phyloP scores from a whole-genome alignment of 2,888 invertebrate species.

The Pyrochroa serraticornis region DNA sequence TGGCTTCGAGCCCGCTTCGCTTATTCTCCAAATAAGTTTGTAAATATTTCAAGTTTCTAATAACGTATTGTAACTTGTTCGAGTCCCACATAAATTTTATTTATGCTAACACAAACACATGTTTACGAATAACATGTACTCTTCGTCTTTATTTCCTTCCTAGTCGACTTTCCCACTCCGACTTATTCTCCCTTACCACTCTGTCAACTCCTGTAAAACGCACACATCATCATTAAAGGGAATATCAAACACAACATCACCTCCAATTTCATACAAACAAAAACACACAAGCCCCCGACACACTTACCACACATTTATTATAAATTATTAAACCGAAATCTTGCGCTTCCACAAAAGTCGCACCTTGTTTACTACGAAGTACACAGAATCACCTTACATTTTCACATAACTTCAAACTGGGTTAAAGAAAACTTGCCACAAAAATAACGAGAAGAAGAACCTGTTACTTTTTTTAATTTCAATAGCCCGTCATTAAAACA shows the following conservation, averaged over 20 bases:
- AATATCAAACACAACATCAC: slow-evolving; percentile 2
- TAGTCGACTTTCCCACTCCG: slow-evolving; percentile 10
- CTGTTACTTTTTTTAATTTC: background rate
- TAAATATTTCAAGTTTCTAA: slow-evolving; percentile 32
- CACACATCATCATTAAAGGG: slow-evolving; percentile 5
- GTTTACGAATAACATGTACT: slow-evolving; percentile 21
- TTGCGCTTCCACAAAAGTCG: background rate
- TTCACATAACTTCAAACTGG: background rate
- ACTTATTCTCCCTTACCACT: slow-evolving; percentile 13
- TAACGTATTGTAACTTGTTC: slow-evolving; percentile 30
- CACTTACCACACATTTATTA: background rate
- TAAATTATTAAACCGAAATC: background rate
- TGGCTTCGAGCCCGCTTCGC: slow-evolving; percentile 31
- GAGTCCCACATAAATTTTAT: slow-evolving; percentile 28
- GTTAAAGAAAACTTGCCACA: too few relatives aligned
- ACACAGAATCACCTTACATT: background rate
- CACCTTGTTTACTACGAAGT: background rate
- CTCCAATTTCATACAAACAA: background rate
- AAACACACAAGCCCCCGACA: background rate
- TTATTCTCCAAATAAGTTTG: slow-evolving; percentile 30
- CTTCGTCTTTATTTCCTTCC: slow-evolving; percentile 14
- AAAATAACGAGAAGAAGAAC: background rate
- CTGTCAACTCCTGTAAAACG: slow-evolving; percentile 7
- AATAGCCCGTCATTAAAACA: background rate
- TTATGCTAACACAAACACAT: slow-evolving; percentile 26